Evolutionary conservation across 1,140 invertebrate species (phyloP), one percentile per base, ranked within the genome.

Genomic region (Yoshiicerus persimilis): DNA sequence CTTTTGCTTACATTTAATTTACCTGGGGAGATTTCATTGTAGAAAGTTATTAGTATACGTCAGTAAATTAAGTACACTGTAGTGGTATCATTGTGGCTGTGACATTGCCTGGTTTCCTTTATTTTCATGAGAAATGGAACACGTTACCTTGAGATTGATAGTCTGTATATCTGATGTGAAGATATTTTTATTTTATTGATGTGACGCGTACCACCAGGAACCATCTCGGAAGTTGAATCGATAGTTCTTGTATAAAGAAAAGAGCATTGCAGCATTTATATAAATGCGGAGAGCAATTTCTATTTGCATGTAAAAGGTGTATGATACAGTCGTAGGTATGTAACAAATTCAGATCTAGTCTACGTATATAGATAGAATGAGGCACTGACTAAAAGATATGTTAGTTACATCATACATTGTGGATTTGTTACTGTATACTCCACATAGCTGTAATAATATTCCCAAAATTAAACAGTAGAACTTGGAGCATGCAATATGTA

Each of bases 171-270:
- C n/a, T 47, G 39, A n/a, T 23, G 39, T 23, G 38, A 56, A 27
- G 38, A 84, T 47, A 30, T 47, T 25, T 47, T 47, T 23, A 41
- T 34, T 80, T 80, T 80, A 80, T 80, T 36, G 75, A 80, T 13
- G 34, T 23, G 75, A 32, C 38, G 9, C 47, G 87, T 87, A 87
- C 87, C 75, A 64, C 30, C 10, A 16, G 64, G 62, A 87, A 47
- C 66, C 87, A 80, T 83, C 87, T 80, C 75, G 41, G 70, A 62
- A 66, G 85, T 87, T 87, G 87, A 87, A 87, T 87, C 87, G 39
- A 87, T 87, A 87, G 20, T 84, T 38, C 32, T 20, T 80, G 34
- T 36, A 80, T 23, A 36, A 34, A 36, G 27, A 77, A 11, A 16
- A 36, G 32, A 23, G 32, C 36, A 84, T 41, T 84, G 80, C n/a